Conservation (phyloP, 2,113 vertebrate species). For the Tetrao urogallus region DNA sequence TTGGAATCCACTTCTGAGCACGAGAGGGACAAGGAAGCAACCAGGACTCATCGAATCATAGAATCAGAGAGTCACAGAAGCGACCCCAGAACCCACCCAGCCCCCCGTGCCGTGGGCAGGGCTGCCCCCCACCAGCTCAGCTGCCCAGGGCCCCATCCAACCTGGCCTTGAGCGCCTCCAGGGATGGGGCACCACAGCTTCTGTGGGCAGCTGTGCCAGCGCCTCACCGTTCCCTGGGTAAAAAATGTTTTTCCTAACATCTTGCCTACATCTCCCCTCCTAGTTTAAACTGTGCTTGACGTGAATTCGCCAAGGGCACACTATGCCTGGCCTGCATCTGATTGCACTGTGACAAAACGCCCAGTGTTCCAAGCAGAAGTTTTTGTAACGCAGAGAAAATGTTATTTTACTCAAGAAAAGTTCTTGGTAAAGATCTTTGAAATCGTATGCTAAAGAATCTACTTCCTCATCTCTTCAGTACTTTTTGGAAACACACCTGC, state of each 20-base stretch:
- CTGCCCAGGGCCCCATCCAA: too few relatives aligned
- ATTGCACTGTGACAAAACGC: neutral
- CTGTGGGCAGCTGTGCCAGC: too few relatives aligned
- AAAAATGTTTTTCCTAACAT: too few relatives aligned
- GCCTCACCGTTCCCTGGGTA: too few relatives aligned
- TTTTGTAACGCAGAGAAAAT: neutral
- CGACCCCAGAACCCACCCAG: too few relatives aligned
- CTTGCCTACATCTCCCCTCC: too few relatives aligned
- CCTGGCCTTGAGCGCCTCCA: too few relatives aligned
- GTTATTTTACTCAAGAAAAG: neutral
- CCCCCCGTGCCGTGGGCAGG: too few relatives aligned
- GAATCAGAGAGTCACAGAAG: too few relatives aligned
- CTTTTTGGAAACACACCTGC: neutral
- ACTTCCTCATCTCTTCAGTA: neutral
- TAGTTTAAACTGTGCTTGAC: neutral
- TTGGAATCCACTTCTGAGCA: neutral
- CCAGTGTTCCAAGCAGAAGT: neutral
- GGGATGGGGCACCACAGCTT: too few relatives aligned
- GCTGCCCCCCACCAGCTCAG: too few relatives aligned
- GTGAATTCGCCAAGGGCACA: neutral
- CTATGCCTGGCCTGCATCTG: fast-evolving
- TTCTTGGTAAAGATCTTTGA: neutral
- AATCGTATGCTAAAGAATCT: neutral
- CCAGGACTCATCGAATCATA: too few relatives aligned
- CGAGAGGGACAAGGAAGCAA: fast-evolving